phyloP scores from a whole-genome alignment of 2,888 invertebrate genomes.

The Drosophila sordidapex region DNA sequence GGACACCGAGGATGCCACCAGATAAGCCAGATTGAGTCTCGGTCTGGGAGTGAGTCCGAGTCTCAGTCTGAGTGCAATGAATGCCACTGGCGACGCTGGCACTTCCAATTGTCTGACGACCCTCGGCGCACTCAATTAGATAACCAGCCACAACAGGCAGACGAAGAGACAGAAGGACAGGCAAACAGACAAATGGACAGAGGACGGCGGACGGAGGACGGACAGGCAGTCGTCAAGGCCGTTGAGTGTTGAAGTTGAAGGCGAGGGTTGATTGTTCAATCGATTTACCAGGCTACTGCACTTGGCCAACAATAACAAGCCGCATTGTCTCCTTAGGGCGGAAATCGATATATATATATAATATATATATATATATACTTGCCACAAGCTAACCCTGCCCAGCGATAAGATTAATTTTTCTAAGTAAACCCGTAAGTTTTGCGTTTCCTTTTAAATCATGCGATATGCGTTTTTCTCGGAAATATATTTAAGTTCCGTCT shows the following conservation, averaged over 20 bases:
- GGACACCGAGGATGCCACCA: conserved; percentile 3
- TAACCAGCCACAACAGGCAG: conserved; percentile 25
- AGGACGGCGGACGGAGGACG: not conserved
- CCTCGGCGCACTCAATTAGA: conserved; percentile 57
- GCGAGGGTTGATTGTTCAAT: conserved; percentile 22
- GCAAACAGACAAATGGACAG: not conserved
- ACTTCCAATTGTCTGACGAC: conserved; percentile 65
- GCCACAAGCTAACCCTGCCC: not conserved
- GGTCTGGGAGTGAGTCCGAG: conserved; percentile 47
- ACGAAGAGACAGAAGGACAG: conserved; percentile 2
- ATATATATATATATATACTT: not conserved
- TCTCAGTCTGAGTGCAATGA: conserved; percentile 66
- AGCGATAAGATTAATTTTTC: conserved; percentile 14
- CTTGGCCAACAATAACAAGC: conserved; percentile 13
- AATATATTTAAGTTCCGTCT: not conserved
- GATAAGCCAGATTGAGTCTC: conserved; percentile 36
- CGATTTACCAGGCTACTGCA: conserved; percentile 32
- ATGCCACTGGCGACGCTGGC: conserved; percentile 59
- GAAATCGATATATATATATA: conserved; percentile 22
- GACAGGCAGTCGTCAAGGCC: conserved; percentile 46
- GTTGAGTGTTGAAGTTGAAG: not conserved
- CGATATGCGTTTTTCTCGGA: not conserved
- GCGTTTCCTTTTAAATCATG: not conserved
- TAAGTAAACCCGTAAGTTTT: not conserved
- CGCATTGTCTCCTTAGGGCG: conserved; percentile 14